phyloP scores from a whole-genome alignment of 2,113 vertebrate genomes.

The Ameiurus melas region DNA sequence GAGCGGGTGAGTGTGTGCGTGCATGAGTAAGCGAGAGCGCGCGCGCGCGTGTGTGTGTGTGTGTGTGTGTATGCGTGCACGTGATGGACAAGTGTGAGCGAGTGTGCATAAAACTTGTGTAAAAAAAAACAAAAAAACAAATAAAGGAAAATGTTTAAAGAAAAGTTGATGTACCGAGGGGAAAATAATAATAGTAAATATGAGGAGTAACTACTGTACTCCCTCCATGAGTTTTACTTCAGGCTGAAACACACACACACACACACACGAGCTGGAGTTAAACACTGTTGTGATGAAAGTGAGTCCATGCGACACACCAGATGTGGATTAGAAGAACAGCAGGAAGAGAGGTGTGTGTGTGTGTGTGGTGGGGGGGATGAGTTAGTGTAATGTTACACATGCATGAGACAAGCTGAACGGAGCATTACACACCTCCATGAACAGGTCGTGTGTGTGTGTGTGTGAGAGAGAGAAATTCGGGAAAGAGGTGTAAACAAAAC shows the following conservation, averaged over 20 bases:
- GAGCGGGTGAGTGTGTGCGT: too few species aligned
- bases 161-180: too few species aligned
- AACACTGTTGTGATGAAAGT: neutral
- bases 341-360: neutral
- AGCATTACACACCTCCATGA: neutral
- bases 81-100: too few species aligned
- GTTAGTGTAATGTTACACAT: neutral
- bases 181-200: too few species aligned
- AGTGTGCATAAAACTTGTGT: too few species aligned
- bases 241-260: slow-evolving; percentile 17
- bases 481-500: neutral
- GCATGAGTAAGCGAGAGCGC: too few species aligned
- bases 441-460: neutral
- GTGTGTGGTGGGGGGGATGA: neutral
- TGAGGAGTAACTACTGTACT: too few species aligned
- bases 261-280: neutral
- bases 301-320: neutral
- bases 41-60: too few species aligned
- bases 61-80: too few species aligned
- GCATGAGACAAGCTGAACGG: neutral
- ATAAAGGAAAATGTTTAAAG: too few species aligned
- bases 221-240: too few species aligned
- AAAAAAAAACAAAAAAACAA: too few species aligned
- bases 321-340: neutral
- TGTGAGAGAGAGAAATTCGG: neutral